Evolutionary conservation across 37 sponge, comb jelly and placozoan genomes (phyloP), one percentile per base, ranked within the genome.

Genomic region (Aplysina aerophoba): DNA sequence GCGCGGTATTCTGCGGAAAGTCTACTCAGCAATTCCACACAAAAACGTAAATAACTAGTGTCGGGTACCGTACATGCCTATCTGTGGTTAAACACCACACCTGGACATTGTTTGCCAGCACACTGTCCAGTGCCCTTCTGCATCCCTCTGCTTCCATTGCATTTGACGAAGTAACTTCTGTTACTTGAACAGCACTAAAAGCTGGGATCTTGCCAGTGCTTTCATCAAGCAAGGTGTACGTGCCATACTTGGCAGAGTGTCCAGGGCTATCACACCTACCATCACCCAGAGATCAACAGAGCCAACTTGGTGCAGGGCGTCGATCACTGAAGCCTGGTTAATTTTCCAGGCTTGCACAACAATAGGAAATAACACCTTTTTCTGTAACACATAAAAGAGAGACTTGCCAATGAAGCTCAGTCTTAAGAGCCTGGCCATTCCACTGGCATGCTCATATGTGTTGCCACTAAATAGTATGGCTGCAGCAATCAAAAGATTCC

Each of bases 201-300:
- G 33, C 73, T 35, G 37, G 36, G 21, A 71, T 71, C 37, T 36
- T 28, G 12, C 34, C 37, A 12, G 35, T 71, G 31, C 4, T 34
- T 37, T 71, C 36, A 71, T 71, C 73, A 8, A 71, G 33, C 20
- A 71, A 28, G 5, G 73, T 71, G 28, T 71, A 71, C 12, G 73
- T 71, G 16, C 35, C 33, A 71, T 15, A 71, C 28, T 71, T 71
- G 73, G 50, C 73, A 27, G 13, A 25, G 37, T 36, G 37, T 25
- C 73, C 73, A 71, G 73, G 73, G 37, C 73, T 71, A 28, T 71
- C 73, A 15, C 73, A 71, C 35, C 73, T 5, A 34, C 73, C 35
- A 71, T 71, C 73, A 71, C 73, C 35, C 36, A 71, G n/a, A 71
- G 73, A 5, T 71, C 37, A 36, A 71, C 35, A 36, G 73, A 12